These are phyloP conservation scores for Caenorhabditis becei DNA, from an alignment of 2,888 invertebrate genomes.

Conservation along the genomic window DNA sequence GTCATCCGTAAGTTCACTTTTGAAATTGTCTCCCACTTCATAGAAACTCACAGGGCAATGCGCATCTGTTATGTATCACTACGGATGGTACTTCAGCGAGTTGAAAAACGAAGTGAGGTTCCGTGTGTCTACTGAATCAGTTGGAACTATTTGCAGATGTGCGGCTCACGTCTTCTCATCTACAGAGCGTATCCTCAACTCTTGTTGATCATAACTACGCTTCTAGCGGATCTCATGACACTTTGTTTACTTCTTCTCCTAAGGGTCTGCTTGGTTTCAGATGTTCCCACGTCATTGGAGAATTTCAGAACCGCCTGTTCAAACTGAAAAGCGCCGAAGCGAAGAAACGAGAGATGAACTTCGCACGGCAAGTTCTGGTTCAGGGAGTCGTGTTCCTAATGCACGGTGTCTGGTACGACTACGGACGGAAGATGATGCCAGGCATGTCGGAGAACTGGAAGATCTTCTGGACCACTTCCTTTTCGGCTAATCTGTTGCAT, in stretches of 20 bases:
- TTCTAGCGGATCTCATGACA: neutral
- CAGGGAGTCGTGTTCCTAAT: conserved; percentile 31
- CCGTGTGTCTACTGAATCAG: too few species aligned
- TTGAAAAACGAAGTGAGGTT: conserved; percentile 20
- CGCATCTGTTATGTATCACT: conserved; percentile 10
- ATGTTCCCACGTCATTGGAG: too few species aligned
- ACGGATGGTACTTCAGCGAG: conserved; percentile 29
- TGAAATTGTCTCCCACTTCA: neutral
- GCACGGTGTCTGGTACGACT: conserved; percentile 32
- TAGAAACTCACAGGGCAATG: conserved; percentile 7
- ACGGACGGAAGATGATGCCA: conserved; percentile 27
- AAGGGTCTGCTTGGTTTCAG: neutral
- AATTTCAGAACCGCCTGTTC: conserved; percentile 23
- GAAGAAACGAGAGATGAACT: conserved; percentile 32
- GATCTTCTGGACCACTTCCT: conserved; percentile 38
- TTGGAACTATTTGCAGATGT: conserved; percentile 13
- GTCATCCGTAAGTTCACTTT: conserved; percentile 9
- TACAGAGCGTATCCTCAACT: conserved; percentile 10
- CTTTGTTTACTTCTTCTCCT: conserved; percentile 18
- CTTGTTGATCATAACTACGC: neutral
- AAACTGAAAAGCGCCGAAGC: conserved; percentile 26
- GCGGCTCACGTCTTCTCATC: conserved; percentile 1
- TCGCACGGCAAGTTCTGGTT: conserved; percentile 34
- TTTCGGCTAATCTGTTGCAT: conserved; percentile 30
- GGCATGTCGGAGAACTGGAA: conserved; percentile 37